These are phyloP conservation scores for Tetragnatha montana DNA, from an alignment of 2,888 invertebrate genomes.

Conservation along the genomic window DNA sequence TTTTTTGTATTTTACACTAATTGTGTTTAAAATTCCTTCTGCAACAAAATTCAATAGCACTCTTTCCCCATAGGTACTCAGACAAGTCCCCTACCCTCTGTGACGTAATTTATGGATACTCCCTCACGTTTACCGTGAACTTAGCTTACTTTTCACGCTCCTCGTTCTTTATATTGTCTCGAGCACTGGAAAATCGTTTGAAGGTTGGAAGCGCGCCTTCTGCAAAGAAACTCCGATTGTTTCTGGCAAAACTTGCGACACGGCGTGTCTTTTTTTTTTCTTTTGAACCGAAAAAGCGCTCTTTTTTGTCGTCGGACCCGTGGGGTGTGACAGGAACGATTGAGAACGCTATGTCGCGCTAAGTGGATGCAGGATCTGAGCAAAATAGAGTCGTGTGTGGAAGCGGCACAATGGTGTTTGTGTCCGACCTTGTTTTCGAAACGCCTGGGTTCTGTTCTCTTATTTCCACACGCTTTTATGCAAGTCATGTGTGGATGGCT, in stretches of 20 bases:
- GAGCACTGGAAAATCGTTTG: not conserved
- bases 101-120: not conserved
- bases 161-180: not conserved
- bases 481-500: not conserved
- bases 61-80: too few relatives aligned
- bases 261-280: not conserved
- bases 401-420: not conserved
- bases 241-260: not conserved
- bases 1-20: too few relatives aligned
- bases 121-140: conserved; percentile 5
- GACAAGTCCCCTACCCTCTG: not conserved
- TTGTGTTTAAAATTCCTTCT: too few relatives aligned
- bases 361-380: not conserved
- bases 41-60: too few relatives aligned
- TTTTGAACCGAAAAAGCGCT: not conserved
- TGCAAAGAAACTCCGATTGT: conserved; percentile 1
- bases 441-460: not conserved
- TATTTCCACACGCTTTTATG: not conserved
- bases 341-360: conserved; percentile 6
- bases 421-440: not conserved
- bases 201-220: not conserved
- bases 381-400: not conserved
- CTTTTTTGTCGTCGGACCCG: not conserved
- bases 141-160: conserved; percentile 36
- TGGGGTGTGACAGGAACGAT: conserved; percentile 9